A percentile compares a stretch with the other conserved stretches of the same genome.
Evolutionary conservation across 2,113 vertebrate species (phyloP).

Genomic region (rat (Rattus norvegicus)): DNA sequence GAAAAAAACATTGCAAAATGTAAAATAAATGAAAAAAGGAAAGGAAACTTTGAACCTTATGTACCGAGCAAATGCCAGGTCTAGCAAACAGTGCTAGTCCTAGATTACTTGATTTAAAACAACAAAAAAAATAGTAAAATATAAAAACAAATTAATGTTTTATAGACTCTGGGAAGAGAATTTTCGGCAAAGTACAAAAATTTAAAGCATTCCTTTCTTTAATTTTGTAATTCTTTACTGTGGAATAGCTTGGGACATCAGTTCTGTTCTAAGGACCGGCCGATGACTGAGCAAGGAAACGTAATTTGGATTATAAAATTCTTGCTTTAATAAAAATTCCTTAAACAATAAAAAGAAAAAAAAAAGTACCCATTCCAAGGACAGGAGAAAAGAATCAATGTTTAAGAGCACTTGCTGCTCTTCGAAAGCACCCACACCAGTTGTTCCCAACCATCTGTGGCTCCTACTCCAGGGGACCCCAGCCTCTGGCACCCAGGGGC

Average conservation of each 20-base stretch:
- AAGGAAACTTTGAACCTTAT: too few relatives aligned
- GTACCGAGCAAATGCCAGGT: too few relatives aligned
- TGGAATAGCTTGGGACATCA: slow-evolving; percentile 94
- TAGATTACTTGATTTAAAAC: too few relatives aligned
- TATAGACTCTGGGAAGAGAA: slow-evolving; percentile 93
- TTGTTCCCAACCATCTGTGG: neutral
- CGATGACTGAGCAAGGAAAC: slow-evolving; percentile 92
- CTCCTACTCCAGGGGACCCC: neutral
- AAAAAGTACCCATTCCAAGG: neutral
- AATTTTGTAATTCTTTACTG: slow-evolving; percentile 99
- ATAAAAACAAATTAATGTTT: slow-evolving; percentile 95
- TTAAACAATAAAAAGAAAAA: slow-evolving; percentile 86
- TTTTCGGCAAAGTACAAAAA: slow-evolving; percentile 91
- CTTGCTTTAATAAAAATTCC: slow-evolving; percentile 99
- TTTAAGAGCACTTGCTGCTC: neutral
- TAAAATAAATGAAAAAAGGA: too few relatives aligned
- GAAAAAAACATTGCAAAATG: too few relatives aligned
- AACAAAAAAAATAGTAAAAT: slow-evolving; percentile 91
- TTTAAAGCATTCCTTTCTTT: slow-evolving; percentile 97
- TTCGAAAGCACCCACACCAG: neutral
- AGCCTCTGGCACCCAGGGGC: neutral
- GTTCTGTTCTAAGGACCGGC: slow-evolving; percentile 89
- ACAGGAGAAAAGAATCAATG: neutral
- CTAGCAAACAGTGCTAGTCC: too few relatives aligned
- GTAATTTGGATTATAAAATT: slow-evolving; percentile 97